A percentile compares a stretch with the other conserved stretches of the same genome.
phyloP scores from a whole-genome alignment of 1,140 invertebrate genomes.

The Ephestia elutella region DNA sequence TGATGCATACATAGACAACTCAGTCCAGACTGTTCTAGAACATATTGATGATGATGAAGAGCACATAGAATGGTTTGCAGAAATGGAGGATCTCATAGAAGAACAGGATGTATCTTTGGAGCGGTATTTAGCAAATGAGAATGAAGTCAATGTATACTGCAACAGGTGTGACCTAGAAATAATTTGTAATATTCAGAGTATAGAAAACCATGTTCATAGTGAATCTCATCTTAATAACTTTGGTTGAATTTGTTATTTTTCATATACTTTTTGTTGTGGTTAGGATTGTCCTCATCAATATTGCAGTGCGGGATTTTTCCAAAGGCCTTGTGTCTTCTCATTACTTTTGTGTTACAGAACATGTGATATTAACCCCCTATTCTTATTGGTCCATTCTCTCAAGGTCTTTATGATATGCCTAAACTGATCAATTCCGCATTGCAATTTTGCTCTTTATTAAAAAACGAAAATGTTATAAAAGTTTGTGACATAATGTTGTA shows the following conservation, averaged over 20 bases:
- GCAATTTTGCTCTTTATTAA: too few species aligned
- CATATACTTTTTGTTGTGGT: conserved; percentile 10
- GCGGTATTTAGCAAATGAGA: conserved; percentile 40
- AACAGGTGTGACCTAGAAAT: conserved; percentile 45
- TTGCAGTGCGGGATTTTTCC: neutral
- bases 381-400: too few species aligned
- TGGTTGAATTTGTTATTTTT: conserved; percentile 26
- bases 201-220: conserved; percentile 42
- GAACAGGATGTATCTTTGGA: conserved; percentile 43
- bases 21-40: conserved; percentile 27
- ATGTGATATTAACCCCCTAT: too few species aligned
- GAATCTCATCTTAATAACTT: conserved; percentile 40
- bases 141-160: conserved; percentile 47
- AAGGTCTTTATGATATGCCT: too few species aligned
- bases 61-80: conserved; percentile 46
- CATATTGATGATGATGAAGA: conserved; percentile 46
- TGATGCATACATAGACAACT: conserved; percentile 41
- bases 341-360: too few species aligned
- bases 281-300: neutral
- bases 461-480: too few species aligned
- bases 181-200: conserved; percentile 28
- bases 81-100: conserved; percentile 45
- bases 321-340: neutral
- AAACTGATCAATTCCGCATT: too few species aligned
- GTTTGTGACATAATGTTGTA: too few species aligned